Percentiles rank a stretch among this genome's conserved stretches.
Evolutionary conservation across 2,797 vertebrate species (phyloP).

Genomic region (Picus viridis): DNA sequence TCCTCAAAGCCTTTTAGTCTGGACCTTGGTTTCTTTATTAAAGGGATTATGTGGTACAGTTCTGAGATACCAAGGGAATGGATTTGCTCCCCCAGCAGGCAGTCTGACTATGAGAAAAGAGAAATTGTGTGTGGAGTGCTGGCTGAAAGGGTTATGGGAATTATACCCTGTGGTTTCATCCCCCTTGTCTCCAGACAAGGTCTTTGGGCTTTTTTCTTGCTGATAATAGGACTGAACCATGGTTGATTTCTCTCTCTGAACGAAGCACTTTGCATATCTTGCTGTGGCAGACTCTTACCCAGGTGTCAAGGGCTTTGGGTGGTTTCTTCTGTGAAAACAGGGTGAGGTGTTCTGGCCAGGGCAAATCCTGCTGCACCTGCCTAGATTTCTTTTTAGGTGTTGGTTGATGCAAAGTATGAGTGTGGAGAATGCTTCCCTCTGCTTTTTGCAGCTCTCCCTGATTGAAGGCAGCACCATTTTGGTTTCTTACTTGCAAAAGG

Average conservation of each 20-base stretch:
- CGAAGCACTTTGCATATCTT: neutral
- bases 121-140: neutral
- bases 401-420: neutral
- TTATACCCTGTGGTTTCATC: neutral
- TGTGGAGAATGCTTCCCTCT: neutral
- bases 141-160: slow-evolving; percentile 50
- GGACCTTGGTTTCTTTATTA: slow-evolving; percentile 49
- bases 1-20: neutral
- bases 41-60: slow-evolving; percentile 11
- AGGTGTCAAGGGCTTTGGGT: neutral
- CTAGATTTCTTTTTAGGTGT: neutral
- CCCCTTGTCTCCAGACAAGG: neutral
- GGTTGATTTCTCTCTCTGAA: neutral
- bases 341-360: neutral
- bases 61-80: slow-evolving; percentile 5
- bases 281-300: neutral
- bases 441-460: neutral
- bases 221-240: neutral
- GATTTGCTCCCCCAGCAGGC: slow-evolving; percentile 35
- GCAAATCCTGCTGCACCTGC: rapidly evolving
- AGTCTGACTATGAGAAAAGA: slow-evolving; percentile 42
- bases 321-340: neutral
- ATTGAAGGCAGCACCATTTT: neutral
- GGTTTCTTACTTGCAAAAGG: neutral
- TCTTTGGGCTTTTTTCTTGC: neutral